Base-by-base conservation (phyloP, 2,113 vertebrate species). In the Dolichotis patagonum region DNA sequence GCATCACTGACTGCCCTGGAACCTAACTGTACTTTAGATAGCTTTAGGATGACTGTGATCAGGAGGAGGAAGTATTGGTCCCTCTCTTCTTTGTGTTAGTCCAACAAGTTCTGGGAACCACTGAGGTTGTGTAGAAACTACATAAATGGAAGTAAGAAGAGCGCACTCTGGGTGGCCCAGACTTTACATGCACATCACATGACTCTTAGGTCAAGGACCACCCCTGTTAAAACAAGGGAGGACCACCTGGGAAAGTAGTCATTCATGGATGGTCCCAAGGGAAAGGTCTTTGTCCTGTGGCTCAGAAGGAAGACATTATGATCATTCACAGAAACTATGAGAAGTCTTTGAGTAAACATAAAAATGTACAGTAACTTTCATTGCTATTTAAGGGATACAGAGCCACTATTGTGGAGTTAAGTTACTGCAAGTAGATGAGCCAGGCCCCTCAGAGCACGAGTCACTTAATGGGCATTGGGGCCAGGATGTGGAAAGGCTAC, bases 331-430 rank as follows among this genome's bases (percentile, higher is more conserved):
- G 49, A 63, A 94, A 67, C 49, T 52, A 20, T 60, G 14, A 82
- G 56, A 87, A 69, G 58, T 38, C 78, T 88, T 62, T 1, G 63
- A 54, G 32, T 38, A 20, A 90, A 69, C 38, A 56, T n/a, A 20
- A 88, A 89, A 89, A 88, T 46, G 30, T 35, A 16, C 13, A 30
- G 7, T 81, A 7, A 38, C 19, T 60, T 73, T 32, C 32, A 6
- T 20, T 63, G 56, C 13, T n/a, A 5, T 35, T 43, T 78, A 65
- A 6, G 52, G 75, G 38, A 2, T 49, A 11, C 0, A 1, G 26
- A n/a, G 82, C 32, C 38, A 12, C 43, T 38, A 26, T 9, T 7
- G 1, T 77, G 5, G 3, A 4, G 24, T 17, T 84, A 58, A 38
- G 58, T 30, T 20, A 85, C n/a, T 77, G 11, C 6, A 54, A 0